phyloP scores from a whole-genome alignment of 2,113 vertebrate species.

The Heterochromis multidens region DNA sequence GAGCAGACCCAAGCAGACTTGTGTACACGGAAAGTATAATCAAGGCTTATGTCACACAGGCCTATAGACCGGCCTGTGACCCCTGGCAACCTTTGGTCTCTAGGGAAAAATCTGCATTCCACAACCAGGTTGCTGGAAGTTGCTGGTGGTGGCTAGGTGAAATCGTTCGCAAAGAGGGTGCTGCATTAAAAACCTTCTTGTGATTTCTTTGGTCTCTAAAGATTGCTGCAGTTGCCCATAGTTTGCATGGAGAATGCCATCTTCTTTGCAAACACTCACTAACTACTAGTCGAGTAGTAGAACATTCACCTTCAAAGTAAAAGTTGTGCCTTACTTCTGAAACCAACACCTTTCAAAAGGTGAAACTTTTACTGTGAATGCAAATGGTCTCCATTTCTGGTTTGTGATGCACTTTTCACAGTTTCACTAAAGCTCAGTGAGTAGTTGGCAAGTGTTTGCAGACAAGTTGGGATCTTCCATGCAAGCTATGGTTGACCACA shows the following conservation, averaged over 20 bases:
- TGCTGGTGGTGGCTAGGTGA: not conserved
- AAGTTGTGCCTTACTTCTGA: not conserved
- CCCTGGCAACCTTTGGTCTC: too few species aligned
- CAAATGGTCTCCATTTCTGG: too few species aligned
- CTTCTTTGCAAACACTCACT: not conserved
- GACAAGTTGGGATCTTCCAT: not conserved
- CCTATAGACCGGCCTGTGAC: not conserved
- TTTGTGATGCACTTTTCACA: too few species aligned
- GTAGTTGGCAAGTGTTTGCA: not conserved
- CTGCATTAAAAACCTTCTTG: too few species aligned
- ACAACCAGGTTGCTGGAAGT: too few species aligned
- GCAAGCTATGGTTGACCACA: rapidly evolving
- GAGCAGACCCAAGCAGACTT: not conserved
- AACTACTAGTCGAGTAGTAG: too few species aligned
- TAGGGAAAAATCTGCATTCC: too few species aligned
- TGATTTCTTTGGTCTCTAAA: too few species aligned
- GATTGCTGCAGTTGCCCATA: not conserved
- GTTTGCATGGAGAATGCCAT: not conserved
- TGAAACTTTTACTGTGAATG: not conserved
- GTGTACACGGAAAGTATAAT: not conserved
- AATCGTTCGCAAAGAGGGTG: not conserved
- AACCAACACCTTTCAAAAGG: not conserved
- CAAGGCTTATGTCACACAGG: not conserved
- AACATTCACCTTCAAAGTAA: not conserved
- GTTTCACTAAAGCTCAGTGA: too few species aligned